phyloP scores from a whole-genome alignment of 1,140 invertebrate genomes.

The Lepidostoma basale region DNA sequence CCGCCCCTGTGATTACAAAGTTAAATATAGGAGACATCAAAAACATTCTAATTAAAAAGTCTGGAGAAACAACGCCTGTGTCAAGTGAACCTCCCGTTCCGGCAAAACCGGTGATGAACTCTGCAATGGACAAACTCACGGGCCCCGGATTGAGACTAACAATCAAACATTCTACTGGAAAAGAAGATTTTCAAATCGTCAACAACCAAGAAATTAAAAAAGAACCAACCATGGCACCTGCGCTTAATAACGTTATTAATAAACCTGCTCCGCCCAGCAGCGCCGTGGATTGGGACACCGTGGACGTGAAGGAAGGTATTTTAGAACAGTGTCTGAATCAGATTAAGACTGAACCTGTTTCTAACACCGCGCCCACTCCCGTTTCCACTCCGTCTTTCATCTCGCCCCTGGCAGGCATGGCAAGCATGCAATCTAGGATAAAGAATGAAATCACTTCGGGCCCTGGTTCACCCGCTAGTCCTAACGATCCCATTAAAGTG shows the following conservation, averaged over 20 bases:
- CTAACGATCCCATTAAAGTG: constrained; percentile 12
- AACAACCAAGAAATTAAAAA: constrained; percentile 9
- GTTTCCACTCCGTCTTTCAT: neutral
- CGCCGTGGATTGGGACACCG: constrained; percentile 7
- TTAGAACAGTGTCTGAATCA: constrained; percentile 24
- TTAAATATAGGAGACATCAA: neutral
- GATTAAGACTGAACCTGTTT: constrained; percentile 38
- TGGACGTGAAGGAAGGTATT: constrained; percentile 33
- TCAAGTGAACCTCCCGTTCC: neutral
- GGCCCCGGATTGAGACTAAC: constrained; percentile 34
- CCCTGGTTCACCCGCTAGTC: constrained; percentile 11
- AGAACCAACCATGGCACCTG: neutral
- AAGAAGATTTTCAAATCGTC: constrained; percentile 31
- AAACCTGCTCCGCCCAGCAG: neutral
- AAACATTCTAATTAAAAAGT: neutral
- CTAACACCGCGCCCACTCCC: neutral
- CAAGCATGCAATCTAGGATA: constrained; percentile 5
- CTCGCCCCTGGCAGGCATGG: neutral
- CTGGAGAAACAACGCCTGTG: neutral
- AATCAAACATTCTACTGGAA: constrained; percentile 37
- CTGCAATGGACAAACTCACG: neutral
- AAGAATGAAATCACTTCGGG: constrained; percentile 27
- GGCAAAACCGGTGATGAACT: too few species aligned
- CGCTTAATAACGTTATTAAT: neutral
- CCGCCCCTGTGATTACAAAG: neutral